Evolutionary conservation across 2,113 vertebrate genomes (phyloP).

Genomic region (Gobiocypris rarus): DNA sequence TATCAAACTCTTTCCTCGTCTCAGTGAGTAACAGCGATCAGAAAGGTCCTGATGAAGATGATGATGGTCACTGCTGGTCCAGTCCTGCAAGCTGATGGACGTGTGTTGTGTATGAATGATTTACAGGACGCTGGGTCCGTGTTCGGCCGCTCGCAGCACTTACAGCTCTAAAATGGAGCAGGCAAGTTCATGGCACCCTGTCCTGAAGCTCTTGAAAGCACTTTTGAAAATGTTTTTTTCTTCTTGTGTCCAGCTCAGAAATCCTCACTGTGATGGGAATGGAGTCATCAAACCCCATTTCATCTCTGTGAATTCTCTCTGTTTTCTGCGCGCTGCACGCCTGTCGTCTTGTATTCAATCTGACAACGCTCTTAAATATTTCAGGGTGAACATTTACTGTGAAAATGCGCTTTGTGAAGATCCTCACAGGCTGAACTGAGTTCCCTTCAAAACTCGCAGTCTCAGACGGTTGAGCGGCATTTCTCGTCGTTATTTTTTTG

Average conservation of each 20-base stretch:
- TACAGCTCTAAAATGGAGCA: not conserved
- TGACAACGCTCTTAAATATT: constrained; percentile 19
- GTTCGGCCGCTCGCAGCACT: not conserved
- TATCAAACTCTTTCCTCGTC: not conserved
- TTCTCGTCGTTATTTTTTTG: constrained; percentile 9
- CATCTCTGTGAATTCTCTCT: not conserved
- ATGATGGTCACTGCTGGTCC: not conserved
- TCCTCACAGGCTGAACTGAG: not conserved
- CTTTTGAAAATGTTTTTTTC: not conserved
- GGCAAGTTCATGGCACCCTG: not conserved
- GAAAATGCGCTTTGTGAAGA: not conserved
- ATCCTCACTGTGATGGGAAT: not conserved
- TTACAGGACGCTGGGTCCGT: not conserved
- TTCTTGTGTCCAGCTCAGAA: too few species aligned
- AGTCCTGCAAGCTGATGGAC: not conserved
- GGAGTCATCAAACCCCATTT: not conserved
- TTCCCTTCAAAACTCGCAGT: not conserved
- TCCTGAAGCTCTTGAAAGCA: constrained; percentile 11
- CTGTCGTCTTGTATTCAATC: not conserved
- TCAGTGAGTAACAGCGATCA: not conserved
- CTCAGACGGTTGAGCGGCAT: not conserved
- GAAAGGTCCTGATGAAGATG: not conserved
- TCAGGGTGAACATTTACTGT: not conserved
- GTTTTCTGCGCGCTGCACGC: not conserved
- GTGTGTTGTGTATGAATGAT: constrained; percentile 23